phyloP scores from a whole-genome alignment of 2,888 invertebrate genomes.

The Hylaea fasciaria region DNA sequence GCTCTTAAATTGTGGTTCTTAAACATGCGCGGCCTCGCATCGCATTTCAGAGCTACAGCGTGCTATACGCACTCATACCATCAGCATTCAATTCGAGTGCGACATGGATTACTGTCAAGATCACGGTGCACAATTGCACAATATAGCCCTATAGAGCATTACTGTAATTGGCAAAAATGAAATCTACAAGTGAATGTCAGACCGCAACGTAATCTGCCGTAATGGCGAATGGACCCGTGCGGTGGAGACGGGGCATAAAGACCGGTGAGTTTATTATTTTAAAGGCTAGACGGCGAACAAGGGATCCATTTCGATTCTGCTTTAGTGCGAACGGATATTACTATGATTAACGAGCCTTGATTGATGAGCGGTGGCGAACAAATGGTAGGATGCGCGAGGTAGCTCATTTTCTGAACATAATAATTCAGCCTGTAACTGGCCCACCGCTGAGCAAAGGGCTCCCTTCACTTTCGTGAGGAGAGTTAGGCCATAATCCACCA shows the following conservation, averaged over 20 bases:
- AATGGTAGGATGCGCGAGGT: too few relatives aligned
- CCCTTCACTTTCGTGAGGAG: too few relatives aligned
- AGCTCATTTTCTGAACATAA: too few relatives aligned
- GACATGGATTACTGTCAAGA: constrained; percentile 16
- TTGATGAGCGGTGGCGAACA: neutral
- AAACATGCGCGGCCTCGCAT: too few relatives aligned
- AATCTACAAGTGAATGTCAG: constrained; percentile 56
- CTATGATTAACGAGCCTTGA: neutral
- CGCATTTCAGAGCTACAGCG: too few relatives aligned
- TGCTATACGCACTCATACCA: too few relatives aligned
- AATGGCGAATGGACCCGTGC: constrained; percentile 35
- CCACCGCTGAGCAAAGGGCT: too few relatives aligned
- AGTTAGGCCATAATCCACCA: too few relatives aligned
- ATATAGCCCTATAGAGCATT: constrained; percentile 45
- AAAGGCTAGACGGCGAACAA: constrained; percentile 9
- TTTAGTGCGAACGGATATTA: constrained; percentile 9
- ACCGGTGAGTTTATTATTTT: constrained; percentile 12
- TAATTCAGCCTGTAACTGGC: too few relatives aligned
- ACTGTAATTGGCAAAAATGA: constrained; percentile 58
- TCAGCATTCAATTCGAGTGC: neutral
- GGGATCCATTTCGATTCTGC: constrained; percentile 2
- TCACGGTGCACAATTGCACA: neutral
- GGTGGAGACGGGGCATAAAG: constrained; percentile 24
- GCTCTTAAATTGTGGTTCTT: too few relatives aligned
- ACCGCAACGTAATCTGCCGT: constrained; percentile 52